These are phyloP conservation scores for Candoia aspera DNA, from an alignment of 2,113 vertebrate species.

Conservation along the genomic window DNA sequence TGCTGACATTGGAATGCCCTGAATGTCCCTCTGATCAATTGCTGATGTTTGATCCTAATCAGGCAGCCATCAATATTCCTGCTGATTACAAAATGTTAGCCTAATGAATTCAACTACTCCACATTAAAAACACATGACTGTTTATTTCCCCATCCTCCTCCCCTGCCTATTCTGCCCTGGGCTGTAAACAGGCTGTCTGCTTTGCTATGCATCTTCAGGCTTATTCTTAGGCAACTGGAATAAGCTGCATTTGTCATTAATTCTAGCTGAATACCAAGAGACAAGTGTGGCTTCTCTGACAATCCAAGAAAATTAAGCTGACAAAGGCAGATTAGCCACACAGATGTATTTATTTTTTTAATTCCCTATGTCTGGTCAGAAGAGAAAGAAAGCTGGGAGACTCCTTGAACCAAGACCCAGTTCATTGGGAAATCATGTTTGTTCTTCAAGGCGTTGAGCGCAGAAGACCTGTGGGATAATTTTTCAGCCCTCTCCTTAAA, in stretches of 20 bases:
- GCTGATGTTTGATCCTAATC: background rate
- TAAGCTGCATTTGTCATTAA: conserved; percentile 7
- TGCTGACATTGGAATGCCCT: background rate
- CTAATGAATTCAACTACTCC: background rate
- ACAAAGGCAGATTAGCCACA: conserved; percentile 4
- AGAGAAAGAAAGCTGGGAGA: background rate
- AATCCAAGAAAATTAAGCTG: conserved; percentile 19
- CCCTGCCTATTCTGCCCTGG: background rate
- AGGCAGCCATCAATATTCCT: background rate
- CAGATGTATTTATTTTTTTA: background rate
- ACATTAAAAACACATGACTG: background rate
- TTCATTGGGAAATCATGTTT: background rate
- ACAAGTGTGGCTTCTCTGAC: background rate
- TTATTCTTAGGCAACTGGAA: background rate
- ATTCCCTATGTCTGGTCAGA: background rate
- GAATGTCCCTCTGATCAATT: background rate
- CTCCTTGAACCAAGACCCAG: background rate
- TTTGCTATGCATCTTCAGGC: background rate
- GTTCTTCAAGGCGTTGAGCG: background rate
- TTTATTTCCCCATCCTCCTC: background rate
- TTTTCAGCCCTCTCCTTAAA: background rate
- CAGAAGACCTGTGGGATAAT: background rate
- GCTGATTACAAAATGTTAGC: background rate
- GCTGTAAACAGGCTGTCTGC: background rate
- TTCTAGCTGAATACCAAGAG: background rate